A percentile compares a stretch with the other conserved stretches of the same genome.
phyloP scores from a whole-genome alignment of 2,888 invertebrate species.

The Hypomecis atomaria region DNA sequence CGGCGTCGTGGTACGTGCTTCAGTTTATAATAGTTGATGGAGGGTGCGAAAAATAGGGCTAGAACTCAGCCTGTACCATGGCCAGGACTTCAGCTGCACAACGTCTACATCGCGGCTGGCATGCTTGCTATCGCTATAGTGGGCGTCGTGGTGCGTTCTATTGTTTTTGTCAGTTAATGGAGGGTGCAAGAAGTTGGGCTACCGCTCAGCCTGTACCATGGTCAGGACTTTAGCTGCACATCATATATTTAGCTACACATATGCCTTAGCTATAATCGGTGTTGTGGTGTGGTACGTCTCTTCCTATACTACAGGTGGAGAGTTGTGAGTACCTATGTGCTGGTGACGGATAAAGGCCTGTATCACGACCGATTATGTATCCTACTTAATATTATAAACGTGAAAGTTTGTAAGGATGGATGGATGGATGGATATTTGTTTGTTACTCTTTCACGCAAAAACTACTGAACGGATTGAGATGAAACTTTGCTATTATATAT shows the following conservation, averaged over 20 bases:
- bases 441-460: no score
- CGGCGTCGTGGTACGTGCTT: constrained; percentile 87
- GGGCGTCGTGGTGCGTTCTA: constrained; percentile 87
- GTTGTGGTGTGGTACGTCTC: constrained; percentile 88
- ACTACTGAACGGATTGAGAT: no score
- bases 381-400: no score
- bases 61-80: constrained; percentile 85
- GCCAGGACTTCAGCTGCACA: constrained; percentile 84
- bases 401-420: no score
- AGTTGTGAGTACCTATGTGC: no score
- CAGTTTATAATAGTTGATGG: neutral
- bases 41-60: constrained; percentile 73
- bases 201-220: constrained; percentile 85
- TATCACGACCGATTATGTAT: no score
- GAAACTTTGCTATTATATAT: no score
- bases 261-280: constrained; percentile 89
- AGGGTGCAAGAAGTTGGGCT: constrained; percentile 73
- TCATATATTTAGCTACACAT: no score
- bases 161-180: neutral
- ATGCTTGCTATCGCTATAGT: constrained; percentile 91
- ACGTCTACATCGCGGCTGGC: constrained; percentile 91
- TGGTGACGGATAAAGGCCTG: no score
- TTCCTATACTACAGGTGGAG: neutral
- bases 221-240: constrained; percentile 84
- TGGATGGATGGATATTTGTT: no score